Evolutionary conservation across 2,888 invertebrate species (phyloP).

Genomic region (Cheilosia impressa): DNA sequence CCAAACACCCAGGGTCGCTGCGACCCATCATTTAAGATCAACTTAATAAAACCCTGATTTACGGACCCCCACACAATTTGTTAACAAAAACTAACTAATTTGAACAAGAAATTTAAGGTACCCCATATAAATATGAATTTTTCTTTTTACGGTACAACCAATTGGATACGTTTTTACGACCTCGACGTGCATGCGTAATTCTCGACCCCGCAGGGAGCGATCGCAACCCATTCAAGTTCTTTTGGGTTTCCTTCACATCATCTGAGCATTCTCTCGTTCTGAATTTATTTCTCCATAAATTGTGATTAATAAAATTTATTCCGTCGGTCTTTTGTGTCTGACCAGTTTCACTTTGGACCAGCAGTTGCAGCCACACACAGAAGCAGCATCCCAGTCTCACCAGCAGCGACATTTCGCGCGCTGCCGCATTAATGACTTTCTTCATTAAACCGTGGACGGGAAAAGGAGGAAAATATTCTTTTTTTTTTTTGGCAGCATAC

Average conservation of each 20-base stretch:
- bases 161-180: slow-evolving; percentile 66
- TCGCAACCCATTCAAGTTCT: slow-evolving; percentile 45
- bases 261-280: slow-evolving; percentile 69
- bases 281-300: slow-evolving; percentile 83
- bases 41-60: slow-evolving; percentile 69
- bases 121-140: background rate
- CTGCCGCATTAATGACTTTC: slow-evolving; percentile 73
- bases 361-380: slow-evolving; percentile 17
- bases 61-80: slow-evolving; percentile 70
- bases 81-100: slow-evolving; percentile 62
- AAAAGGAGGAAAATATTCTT: slow-evolving; percentile 35
- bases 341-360: background rate
- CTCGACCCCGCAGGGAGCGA: slow-evolving; percentile 59
- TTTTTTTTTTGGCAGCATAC: background rate
- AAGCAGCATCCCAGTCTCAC: slow-evolving; percentile 56
- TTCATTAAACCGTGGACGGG: slow-evolving; percentile 54
- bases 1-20: background rate
- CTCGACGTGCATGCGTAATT: slow-evolving; percentile 68
- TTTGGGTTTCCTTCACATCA: slow-evolving; percentile 38
- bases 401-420: slow-evolving; percentile 72
- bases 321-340: slow-evolving; percentile 55
- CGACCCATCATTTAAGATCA: slow-evolving; percentile 56
- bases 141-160: slow-evolving; percentile 6
- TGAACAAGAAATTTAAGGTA: slow-evolving; percentile 21
- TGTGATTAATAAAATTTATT: slow-evolving; percentile 83